A percentile compares a stretch with the other conserved stretches of the same genome.
These are phyloP conservation scores for Nannoperca obscura DNA, from an alignment of 2,797 vertebrate species.

Conservation along the genomic window DNA sequence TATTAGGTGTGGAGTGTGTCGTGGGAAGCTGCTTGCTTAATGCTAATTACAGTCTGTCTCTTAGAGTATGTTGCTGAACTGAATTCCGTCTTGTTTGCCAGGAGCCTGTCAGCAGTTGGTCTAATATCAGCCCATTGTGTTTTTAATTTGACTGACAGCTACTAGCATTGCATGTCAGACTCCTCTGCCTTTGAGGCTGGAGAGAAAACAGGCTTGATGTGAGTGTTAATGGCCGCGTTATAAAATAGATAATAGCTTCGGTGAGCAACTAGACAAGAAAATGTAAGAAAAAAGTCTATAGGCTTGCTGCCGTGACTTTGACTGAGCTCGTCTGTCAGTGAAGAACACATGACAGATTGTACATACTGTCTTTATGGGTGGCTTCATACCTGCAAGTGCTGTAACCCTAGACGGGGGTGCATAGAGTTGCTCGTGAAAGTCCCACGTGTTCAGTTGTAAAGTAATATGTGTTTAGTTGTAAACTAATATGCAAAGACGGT, in stretches of 20 bases:
- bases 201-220: slow-evolving; percentile 59
- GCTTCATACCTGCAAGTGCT: slow-evolving; percentile 28
- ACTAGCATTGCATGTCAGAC: slow-evolving; percentile 56
- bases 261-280: slow-evolving; percentile 36
- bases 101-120: slow-evolving; percentile 55
- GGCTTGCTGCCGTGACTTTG: slow-evolving; percentile 36
- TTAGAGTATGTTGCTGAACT: slow-evolving; percentile 70
- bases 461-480: slow-evolving; percentile 46
- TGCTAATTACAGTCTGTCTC: slow-evolving; percentile 5
- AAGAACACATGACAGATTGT: slow-evolving; percentile 8
- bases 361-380: slow-evolving; percentile 14
- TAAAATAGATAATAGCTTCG: slow-evolving; percentile 62
- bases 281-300: slow-evolving; percentile 38
- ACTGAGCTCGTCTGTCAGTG: slow-evolving; percentile 7
- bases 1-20: neutral
- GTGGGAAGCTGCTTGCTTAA: slow-evolving; percentile 3
- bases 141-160: slow-evolving; percentile 73
- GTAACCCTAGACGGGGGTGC: slow-evolving; percentile 47
- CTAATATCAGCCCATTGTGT: slow-evolving; percentile 59
- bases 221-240: slow-evolving; percentile 55
- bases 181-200: slow-evolving; percentile 42
- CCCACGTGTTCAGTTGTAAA: slow-evolving; percentile 52
- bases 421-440: slow-evolving; percentile 18
- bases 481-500: slow-evolving; percentile 59
- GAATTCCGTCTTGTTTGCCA: slow-evolving; percentile 33